Base-by-base conservation (phyloP, 2,797 vertebrate species). In the Falco columbarius region DNA sequence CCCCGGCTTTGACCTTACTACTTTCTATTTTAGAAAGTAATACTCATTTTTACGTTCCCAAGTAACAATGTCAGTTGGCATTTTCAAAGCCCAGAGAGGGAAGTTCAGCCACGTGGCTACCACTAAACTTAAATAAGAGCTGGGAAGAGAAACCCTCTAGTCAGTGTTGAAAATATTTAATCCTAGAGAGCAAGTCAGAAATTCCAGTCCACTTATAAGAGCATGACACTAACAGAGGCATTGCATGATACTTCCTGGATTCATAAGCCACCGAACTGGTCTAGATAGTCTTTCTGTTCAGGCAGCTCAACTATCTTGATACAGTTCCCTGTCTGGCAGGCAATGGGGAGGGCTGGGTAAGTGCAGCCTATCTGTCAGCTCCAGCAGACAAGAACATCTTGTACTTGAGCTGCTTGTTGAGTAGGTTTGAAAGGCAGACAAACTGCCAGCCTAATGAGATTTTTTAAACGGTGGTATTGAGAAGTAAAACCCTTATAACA, bases 381-480 rank as follows among this genome's bases (percentile, higher is more conserved):
- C 80, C 56, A 90, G 86, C 74, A 94, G 89, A 95, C 83, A 89
- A 88, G 95, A 97, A 96, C 94, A 97, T 95, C 92, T 93, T 97
- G 94, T 97, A 62, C 91, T 96, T 94, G 75, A 92, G 90, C 56
- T 90, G 67, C 82, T 93, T 75, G 89, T 88, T 95, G 94, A 92
- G 92, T 77, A 92, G 91, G 87, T 95, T 93, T 95, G 84, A 95
- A 95, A 97, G 72, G 76, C 91, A 96, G 95, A 95, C 68, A 81
- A 91, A 83, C 80, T 3, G 0, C 30, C 85, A 97, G 81, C 91
- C 77, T 93, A 88, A 96, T 93, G 67, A 89, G 71, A 32, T 81
- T 90, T 91, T 90, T 87, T 80, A 8, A 90, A 86, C 58, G 12
- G 34, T 52, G n/a, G 71, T 65, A 73, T 58, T 87, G 54, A 92